phyloP scores from a whole-genome alignment of 2,113 vertebrate species.

The Neolamprologus caudopunctatus region DNA sequence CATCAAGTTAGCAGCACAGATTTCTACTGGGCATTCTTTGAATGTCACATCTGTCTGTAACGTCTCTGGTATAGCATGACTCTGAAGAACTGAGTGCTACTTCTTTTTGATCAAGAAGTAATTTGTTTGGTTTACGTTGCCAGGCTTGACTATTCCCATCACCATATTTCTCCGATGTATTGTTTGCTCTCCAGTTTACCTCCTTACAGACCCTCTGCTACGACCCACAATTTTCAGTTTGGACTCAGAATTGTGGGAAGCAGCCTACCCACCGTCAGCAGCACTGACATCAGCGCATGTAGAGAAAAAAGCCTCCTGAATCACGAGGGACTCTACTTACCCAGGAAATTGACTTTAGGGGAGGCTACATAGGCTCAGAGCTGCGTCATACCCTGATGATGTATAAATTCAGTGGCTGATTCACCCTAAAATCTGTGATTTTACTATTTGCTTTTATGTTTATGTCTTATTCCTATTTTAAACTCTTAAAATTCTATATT shows the following conservation, averaged over 20 bases:
- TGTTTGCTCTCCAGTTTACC: neutral
- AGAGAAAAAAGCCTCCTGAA: neutral
- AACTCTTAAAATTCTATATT: neutral
- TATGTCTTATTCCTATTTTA: neutral
- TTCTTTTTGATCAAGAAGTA: neutral
- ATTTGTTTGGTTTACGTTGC: neutral
- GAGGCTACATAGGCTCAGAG: neutral
- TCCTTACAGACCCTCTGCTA: neutral
- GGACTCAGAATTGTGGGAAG: neutral
- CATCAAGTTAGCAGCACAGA: neutral
- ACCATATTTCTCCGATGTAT: neutral
- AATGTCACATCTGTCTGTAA: neutral
- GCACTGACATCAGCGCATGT: neutral
- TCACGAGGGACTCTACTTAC: neutral
- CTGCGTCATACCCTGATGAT: neutral
- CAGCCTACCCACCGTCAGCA: neutral
- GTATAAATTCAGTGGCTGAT: neutral
- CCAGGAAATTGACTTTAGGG: neutral
- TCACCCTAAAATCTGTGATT: neutral
- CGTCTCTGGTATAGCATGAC: neutral
- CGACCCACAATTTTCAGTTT: neutral
- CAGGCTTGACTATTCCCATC: neutral
- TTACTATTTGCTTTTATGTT: neutral
- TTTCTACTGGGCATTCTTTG: neutral
- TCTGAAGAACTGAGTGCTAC: neutral